These are phyloP conservation scores for Sisor rabdophorus DNA, from an alignment of 2,113 vertebrate genomes.

Conservation along the genomic window DNA sequence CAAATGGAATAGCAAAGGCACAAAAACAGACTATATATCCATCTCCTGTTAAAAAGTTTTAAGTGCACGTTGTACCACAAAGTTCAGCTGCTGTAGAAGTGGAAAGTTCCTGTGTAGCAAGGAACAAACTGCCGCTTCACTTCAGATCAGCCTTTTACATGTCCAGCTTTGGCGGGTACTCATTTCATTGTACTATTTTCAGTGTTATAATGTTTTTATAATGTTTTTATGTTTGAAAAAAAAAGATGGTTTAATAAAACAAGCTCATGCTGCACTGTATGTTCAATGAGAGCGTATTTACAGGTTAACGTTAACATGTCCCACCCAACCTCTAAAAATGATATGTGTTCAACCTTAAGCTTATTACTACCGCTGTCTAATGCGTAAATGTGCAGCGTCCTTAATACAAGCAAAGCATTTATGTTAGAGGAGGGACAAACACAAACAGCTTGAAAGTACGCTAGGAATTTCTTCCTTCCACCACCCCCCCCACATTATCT, in stretches of 20 bases:
- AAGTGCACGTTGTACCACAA: constrained; percentile 50
- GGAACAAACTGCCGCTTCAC: constrained; percentile 29
- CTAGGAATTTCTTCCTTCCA: constrained; percentile 23
- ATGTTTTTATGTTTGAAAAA: too few relatives aligned
- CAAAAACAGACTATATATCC: constrained; percentile 1
- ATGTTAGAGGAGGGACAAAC: constrained; percentile 18
- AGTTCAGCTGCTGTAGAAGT: constrained; percentile 33
- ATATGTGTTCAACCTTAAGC: background rate
- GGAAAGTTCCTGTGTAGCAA: constrained; percentile 45
- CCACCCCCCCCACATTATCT: constrained; percentile 54
- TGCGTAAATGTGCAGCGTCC: background rate
- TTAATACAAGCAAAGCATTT: background rate
- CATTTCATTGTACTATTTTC: background rate
- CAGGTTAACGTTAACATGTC: background rate
- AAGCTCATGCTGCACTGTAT: background rate
- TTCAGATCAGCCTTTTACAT: background rate
- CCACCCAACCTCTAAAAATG: background rate
- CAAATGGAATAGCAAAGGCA: constrained; percentile 40
- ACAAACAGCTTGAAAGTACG: background rate
- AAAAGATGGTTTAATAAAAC: background rate
- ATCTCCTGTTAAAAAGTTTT: constrained; percentile 37
- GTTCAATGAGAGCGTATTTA: background rate
- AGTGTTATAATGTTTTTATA: background rate
- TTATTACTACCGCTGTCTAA: background rate
- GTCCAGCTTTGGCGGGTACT: constrained; percentile 2